phyloP scores from a whole-genome alignment of 2,113 vertebrate genomes.

The Eolophus roseicapilla region DNA sequence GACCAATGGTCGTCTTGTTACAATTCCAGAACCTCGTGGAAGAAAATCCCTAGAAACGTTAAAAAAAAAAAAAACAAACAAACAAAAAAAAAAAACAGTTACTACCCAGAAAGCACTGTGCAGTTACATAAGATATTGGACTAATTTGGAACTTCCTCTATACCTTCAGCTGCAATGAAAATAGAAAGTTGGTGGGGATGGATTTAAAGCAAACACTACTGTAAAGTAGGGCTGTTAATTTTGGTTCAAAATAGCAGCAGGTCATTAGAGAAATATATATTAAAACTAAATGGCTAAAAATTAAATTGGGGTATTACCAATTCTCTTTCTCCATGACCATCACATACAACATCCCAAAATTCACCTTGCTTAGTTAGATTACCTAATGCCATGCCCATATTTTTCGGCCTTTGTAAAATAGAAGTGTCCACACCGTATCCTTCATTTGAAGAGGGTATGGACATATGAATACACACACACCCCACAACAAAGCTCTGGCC shows the following conservation, averaged over 20 bases:
- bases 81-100: not conserved
- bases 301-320: not conserved
- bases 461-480: not conserved
- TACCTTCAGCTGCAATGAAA: not conserved
- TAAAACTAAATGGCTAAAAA: not conserved
- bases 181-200: not conserved
- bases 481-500: not conserved
- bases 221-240: not conserved
- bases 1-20: conserved; percentile 78
- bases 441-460: not conserved
- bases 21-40: conserved; percentile 80
- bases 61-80: not conserved
- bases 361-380: not conserved
- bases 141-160: not conserved
- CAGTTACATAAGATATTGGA: not conserved
- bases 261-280: not conserved
- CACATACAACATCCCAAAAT: not conserved
- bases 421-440: not conserved
- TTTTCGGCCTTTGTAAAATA: not conserved
- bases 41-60: conserved; percentile 77
- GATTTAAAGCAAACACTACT: not conserved
- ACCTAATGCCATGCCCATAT: not conserved
- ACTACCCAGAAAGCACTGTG: not conserved
- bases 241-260: not conserved
- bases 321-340: not conserved